Base-by-base conservation (phyloP, 2,113 vertebrate genomes). In the Syrrhaptes paradoxus region DNA sequence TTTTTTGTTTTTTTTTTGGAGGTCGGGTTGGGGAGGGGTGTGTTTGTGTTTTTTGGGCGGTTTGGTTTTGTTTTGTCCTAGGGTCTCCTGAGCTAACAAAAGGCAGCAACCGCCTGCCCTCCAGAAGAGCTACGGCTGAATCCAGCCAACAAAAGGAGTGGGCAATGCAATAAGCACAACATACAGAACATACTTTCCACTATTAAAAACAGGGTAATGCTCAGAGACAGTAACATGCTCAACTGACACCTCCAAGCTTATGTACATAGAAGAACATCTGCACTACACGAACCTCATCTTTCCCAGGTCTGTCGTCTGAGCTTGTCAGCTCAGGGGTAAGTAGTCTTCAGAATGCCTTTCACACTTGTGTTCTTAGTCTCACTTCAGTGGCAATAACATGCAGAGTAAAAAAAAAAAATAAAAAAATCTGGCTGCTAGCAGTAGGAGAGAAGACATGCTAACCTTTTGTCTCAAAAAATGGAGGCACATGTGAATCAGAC, bases 401-500 rank as follows among this genome's bases (percentile, higher is more conserved):
- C 17, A 61, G 29, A 13, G 4, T 3, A 65, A 41, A 80, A 29
- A n/a, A 61, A 43, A 81, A 26, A 2, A 20, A 12, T 29, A 43
- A 81, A 26, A 2, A 20, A 12, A 26, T 9, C 51, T 94, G 63
- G 3, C 46, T 85, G 28, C n/a, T 41, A n/a, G 11, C 18, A 41
- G 20, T 49, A 48, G 55, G 38, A 34, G 54, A 25, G 17, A 14
- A 20, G 54, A 5, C 18, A 11, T 62, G 54, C 9, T 76, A 32
- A 34, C 15, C 4, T 59, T 32, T 55, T 31, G 15, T 34, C 14
- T 18, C 7, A 36, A 57, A 80, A 36, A 7, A 0, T 5, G 20
- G 57, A 49, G 83, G n/a, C 5, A n/a, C 0, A 0, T 3, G 16
- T 15, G 38, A 76, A 82, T 68, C 21, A 41, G 28, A 17, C 5